Base-by-base conservation (phyloP, 23 tunicate genomes). In the Ciona savignyi region DNA sequence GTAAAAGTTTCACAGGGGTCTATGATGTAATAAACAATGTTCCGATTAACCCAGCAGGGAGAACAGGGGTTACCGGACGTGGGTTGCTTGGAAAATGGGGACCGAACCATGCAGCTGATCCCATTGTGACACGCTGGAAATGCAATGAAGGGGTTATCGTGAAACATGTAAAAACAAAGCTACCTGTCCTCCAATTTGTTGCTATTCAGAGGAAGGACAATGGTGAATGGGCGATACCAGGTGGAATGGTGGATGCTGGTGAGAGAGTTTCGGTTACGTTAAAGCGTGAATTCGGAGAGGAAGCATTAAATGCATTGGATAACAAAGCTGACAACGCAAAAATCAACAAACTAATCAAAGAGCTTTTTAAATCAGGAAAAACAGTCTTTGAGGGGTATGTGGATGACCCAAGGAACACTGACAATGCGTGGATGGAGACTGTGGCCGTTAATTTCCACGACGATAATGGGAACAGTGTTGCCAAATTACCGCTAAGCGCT, bases 101-200 rank as follows among this genome's bases (percentile, higher is more conserved):
- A 21, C 99, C 99, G 42, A 94, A 94, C 51, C 99, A 94, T 75
- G 99, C 99, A 29, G 99, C 99, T 62, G 99, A 94, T 68, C 99
- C 99, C 0, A 94, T 94, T 68, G 95, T 94, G 22, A 86, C 95
- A 1, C 68, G 95, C 27, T 94, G 99, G 99, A 78, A 83, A 70
- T n/a, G n/a, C n/a, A 32, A 75, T 23, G 28, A 68, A 21, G 67
- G 75, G n/a, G 61, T 80, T 20, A 48, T 66, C 22, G 70, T 93
- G 20, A 63, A 60, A 22, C 87, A 94, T 35, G 29, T 26, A 6
- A 31, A 32, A 4, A 78, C 83, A 1, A 33, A 61, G 31, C 74
- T 64, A 64, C 86, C 83, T 3, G 70, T 94, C 9, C 73, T 94
- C 23, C 95, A 87, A 79, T 87, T 94, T 82, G 95, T 94, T 28